Conservation (phyloP, 2,888 invertebrate genomes). For the Pristionchus entomophagus region DNA sequence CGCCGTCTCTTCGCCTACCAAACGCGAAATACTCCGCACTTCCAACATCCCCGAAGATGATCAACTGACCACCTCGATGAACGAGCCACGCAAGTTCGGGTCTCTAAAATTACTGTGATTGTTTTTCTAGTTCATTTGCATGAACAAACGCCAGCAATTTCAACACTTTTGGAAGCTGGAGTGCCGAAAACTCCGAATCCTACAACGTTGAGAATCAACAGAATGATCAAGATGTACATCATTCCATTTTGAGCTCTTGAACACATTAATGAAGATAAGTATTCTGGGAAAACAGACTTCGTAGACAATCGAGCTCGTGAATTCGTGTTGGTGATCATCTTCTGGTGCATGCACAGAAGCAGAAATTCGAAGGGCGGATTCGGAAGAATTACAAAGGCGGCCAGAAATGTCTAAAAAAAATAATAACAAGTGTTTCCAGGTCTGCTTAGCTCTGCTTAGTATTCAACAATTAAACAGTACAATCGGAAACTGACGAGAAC, state of each 20-base stretch:
- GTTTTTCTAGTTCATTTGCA: no score
- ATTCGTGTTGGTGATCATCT: not conserved
- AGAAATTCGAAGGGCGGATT: constrained; percentile 13
- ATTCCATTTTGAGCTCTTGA: not conserved
- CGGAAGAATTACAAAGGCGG: not conserved
- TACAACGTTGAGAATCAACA: not conserved
- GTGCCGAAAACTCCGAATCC: not conserved
- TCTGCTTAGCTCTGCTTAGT: no score
- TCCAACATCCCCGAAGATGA: constrained; percentile 5
- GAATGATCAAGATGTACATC: not conserved
- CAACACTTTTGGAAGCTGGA: not conserved
- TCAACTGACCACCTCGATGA: not conserved
- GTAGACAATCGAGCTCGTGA: not conserved
- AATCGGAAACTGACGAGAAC: not conserved
- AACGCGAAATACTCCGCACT: not conserved
- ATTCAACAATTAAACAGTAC: not conserved
- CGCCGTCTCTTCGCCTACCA: not conserved
- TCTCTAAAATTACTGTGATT: not conserved
- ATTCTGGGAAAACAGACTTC: not conserved
- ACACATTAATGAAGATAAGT: not conserved
- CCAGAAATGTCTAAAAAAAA: not conserved
- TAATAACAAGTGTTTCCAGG: not conserved
- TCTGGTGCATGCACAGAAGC: not conserved
- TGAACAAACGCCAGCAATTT: not conserved
- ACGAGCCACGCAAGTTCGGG: not conserved